phyloP scores from a whole-genome alignment of 2,113 vertebrate species.

The Hippocampus comes region DNA sequence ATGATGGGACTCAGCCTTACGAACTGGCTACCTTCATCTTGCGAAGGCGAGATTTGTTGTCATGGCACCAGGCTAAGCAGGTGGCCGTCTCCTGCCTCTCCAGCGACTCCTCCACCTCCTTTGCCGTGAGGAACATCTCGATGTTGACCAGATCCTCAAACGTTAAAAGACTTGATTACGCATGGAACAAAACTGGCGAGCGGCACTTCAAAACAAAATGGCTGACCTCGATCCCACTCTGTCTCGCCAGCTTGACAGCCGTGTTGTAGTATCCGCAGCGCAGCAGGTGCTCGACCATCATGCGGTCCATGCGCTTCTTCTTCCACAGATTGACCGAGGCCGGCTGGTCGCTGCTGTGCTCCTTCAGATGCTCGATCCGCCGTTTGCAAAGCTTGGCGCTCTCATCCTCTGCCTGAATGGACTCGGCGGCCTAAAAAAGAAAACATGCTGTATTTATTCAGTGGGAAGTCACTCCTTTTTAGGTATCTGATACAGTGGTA shows the following conservation, averaged over 20 bases:
- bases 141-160: slow-evolving; percentile 95
- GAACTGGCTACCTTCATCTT: slow-evolving; percentile 89
- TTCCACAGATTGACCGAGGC: slow-evolving; percentile 94
- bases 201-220: neutral
- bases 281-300: slow-evolving; percentile 98
- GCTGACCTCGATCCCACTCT: slow-evolving; percentile 93
- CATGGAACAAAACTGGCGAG: neutral
- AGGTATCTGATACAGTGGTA: too few species aligned
- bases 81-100: slow-evolving; percentile 96
- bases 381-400: slow-evolving; percentile 96
- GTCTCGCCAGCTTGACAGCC: slow-evolving; percentile 90
- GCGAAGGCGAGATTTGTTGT: slow-evolving; percentile 97
- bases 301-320: slow-evolving; percentile 96
- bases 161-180: neutral
- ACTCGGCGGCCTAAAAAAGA: slow-evolving; percentile 85
- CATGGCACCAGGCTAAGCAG: slow-evolving; percentile 97
- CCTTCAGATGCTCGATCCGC: slow-evolving; percentile 94
- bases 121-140: slow-evolving; percentile 98
- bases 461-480: neutral
- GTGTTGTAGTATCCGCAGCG: slow-evolving; percentile 98
- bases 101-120: slow-evolving; percentile 97
- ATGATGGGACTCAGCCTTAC: neutral
- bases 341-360: slow-evolving; percentile 93
- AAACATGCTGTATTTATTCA: neutral
- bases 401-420: slow-evolving; percentile 97